A percentile compares a stretch with the other conserved stretches of the same genome.
Evolutionary conservation across 2,113 vertebrate species (phyloP).

Genomic region (Noctilio leporinus): DNA sequence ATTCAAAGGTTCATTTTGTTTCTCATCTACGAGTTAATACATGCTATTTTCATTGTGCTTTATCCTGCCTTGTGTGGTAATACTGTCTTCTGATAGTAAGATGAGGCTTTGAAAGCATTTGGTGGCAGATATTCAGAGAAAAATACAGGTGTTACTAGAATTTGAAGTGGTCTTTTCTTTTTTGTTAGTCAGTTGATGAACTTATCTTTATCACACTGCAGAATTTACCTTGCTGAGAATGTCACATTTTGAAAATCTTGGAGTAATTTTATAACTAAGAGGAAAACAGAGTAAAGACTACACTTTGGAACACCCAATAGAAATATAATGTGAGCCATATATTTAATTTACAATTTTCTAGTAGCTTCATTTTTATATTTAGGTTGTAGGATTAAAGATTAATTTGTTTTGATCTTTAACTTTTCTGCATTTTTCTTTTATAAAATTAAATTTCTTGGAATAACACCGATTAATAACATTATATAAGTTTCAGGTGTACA

Average conservation of each 20-base stretch:
- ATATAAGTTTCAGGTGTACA: no score
- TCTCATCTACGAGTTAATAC: background rate
- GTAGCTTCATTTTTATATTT: background rate
- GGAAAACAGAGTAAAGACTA: background rate
- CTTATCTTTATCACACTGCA: background rate
- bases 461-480: background rate
- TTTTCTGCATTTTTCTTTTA: background rate
- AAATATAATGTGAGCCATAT: background rate
- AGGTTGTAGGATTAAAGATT: background rate
- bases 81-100: background rate
- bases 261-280: background rate
- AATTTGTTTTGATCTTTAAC: background rate
- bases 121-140: background rate
- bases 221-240: background rate
- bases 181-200: background rate
- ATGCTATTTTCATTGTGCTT: background rate
- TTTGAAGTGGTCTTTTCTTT: background rate
- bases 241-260: background rate
- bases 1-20: background rate
- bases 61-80: background rate
- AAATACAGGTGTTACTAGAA: background rate
- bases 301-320: background rate
- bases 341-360: background rate
- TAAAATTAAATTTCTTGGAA: background rate
- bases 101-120: background rate